phyloP scores from a whole-genome alignment of 2,797 vertebrate genomes.

The Pelochelys cantorii region DNA sequence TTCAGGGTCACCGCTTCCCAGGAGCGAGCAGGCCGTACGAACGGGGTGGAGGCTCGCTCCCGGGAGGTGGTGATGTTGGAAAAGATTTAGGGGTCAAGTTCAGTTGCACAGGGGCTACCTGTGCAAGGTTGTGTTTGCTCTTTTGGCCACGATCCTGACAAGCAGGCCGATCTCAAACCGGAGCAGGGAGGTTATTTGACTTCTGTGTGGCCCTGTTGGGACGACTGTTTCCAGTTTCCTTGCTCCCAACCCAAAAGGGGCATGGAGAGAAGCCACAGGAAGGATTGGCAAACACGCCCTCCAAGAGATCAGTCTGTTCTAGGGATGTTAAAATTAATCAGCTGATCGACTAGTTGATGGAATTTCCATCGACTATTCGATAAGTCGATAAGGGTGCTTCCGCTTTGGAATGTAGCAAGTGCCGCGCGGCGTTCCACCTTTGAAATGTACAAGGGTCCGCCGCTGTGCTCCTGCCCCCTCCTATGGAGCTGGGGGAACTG shows the following conservation, averaged over 20 bases:
- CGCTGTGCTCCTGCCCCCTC: too few species aligned
- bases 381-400: too few species aligned
- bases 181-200: background rate
- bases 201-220: background rate
- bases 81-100: background rate
- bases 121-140: too few species aligned
- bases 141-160: background rate
- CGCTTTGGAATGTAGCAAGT: too few species aligned
- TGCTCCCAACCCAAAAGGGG: background rate
- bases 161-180: background rate
- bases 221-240: background rate
- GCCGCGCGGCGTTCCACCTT: too few species aligned
- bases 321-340: too few species aligned
- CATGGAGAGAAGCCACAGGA: too few species aligned
- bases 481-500: too few species aligned
- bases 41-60: background rate
- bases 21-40: background rate
- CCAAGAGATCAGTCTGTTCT: background rate
- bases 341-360: too few species aligned
- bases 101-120: background rate
- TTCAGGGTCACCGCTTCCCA: too few species aligned
- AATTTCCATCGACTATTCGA: too few species aligned
- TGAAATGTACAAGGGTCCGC: too few species aligned
- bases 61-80: background rate
- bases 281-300: background rate